phyloP scores from a whole-genome alignment of 2,888 invertebrate genomes.

The Athalia cordata region DNA sequence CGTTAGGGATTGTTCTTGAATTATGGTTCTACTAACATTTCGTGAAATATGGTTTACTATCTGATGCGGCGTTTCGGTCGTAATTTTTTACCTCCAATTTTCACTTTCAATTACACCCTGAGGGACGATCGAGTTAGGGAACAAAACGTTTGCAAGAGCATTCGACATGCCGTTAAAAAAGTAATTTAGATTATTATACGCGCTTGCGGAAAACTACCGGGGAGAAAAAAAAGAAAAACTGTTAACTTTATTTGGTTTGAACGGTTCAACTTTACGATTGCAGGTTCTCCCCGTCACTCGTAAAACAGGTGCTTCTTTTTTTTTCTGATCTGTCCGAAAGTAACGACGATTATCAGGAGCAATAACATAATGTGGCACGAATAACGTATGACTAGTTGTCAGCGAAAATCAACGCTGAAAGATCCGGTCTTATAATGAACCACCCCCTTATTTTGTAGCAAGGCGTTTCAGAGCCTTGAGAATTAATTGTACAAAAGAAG shows the following conservation, averaged over 20 bases:
- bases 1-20: conserved; percentile 27
- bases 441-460: neutral
- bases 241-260: conserved; percentile 21
- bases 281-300: conserved; percentile 23
- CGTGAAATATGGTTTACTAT: conserved; percentile 22
- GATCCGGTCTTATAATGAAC: conserved; percentile 11
- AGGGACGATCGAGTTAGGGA: conserved; percentile 33
- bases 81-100: conserved; percentile 26
- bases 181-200: conserved; percentile 35
- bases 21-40: conserved; percentile 15
- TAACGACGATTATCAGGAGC: neutral
- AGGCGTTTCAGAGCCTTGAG: conserved; percentile 9
- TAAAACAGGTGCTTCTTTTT: neutral
- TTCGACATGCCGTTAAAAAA: conserved; percentile 35
- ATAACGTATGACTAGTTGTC: neutral
- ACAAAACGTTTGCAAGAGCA: conserved; percentile 18
- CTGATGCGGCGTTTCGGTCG: neutral
- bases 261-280: conserved; percentile 19
- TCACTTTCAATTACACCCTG: conserved; percentile 22
- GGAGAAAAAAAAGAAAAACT: conserved; percentile 17
- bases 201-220: conserved; percentile 25
- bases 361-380: neutral
- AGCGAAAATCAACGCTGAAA: conserved; percentile 27
- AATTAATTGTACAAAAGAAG: conserved; percentile 29
- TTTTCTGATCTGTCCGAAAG: too few relatives aligned